Conservation (phyloP, 2,888 invertebrate species). For the Biston stratarius region DNA sequence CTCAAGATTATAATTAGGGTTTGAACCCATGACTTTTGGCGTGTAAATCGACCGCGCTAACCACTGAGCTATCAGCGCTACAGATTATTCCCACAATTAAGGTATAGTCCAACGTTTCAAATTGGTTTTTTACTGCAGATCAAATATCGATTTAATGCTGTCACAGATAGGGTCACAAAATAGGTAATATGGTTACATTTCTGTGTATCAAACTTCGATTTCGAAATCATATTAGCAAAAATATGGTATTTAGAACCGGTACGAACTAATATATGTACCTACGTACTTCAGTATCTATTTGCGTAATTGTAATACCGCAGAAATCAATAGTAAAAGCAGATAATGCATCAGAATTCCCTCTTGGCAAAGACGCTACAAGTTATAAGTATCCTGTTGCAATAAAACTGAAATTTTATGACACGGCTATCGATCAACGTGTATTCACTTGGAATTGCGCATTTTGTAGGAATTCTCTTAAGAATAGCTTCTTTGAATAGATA, state of each 20-base stretch:
- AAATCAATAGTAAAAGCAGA: conserved; percentile 7
- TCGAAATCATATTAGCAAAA: too few relatives aligned
- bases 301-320: not conserved
- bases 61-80: too few relatives aligned
- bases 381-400: conserved; percentile 66
- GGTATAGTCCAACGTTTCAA: not conserved
- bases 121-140: not conserved
- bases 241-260: too few relatives aligned
- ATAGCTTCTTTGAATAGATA: conserved; percentile 35
- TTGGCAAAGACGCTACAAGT: conserved; percentile 55
- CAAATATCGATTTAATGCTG: too few relatives aligned
- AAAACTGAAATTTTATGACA: conserved; percentile 65
- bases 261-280: too few relatives aligned
- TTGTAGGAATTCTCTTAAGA: conserved; percentile 26
- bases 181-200: too few relatives aligned
- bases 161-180: too few relatives aligned
- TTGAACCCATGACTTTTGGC: too few relatives aligned
- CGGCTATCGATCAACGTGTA: conserved; percentile 56
- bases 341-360: conserved; percentile 17
- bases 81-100: not conserved
- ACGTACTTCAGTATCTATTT: not conserved
- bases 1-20: too few relatives aligned
- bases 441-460: conserved; percentile 36
- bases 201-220: too few relatives aligned
- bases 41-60: too few relatives aligned